These are phyloP conservation scores for Polia nebulosa DNA, from an alignment of 2,888 invertebrate species.

Conservation along the genomic window DNA sequence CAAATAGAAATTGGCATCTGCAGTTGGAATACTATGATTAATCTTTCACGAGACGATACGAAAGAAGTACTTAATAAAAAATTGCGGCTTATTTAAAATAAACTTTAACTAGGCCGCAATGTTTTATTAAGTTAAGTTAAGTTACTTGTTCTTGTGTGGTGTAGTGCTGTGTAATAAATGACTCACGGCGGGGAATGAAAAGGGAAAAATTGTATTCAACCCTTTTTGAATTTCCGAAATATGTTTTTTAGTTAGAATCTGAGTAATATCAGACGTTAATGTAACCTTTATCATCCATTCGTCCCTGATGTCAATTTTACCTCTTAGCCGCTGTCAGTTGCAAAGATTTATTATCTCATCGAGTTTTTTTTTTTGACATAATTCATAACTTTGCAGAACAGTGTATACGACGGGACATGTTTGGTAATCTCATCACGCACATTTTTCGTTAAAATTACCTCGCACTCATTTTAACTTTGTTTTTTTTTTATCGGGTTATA, in stretches of 20 bases:
- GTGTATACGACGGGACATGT: background rate
- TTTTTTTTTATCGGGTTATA: background rate
- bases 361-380: background rate
- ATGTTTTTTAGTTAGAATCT: background rate
- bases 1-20: no score
- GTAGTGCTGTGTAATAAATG: no score
- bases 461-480: background rate
- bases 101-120: no score
- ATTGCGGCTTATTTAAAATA: no score
- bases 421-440: slow-evolving; percentile 8
- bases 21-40: no score
- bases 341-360: background rate
- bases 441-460: background rate
- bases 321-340: background rate
- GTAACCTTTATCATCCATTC: background rate
- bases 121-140: no score
- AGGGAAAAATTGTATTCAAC: no score
- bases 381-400: background rate
- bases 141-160: no score
- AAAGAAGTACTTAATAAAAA: no score
- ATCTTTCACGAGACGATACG: no score
- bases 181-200: no score
- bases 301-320: background rate
- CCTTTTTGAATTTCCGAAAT: no score
- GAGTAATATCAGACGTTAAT: background rate